Base-by-base conservation (phyloP, 2,113 vertebrate species). In the Grallaria varia region DNA sequence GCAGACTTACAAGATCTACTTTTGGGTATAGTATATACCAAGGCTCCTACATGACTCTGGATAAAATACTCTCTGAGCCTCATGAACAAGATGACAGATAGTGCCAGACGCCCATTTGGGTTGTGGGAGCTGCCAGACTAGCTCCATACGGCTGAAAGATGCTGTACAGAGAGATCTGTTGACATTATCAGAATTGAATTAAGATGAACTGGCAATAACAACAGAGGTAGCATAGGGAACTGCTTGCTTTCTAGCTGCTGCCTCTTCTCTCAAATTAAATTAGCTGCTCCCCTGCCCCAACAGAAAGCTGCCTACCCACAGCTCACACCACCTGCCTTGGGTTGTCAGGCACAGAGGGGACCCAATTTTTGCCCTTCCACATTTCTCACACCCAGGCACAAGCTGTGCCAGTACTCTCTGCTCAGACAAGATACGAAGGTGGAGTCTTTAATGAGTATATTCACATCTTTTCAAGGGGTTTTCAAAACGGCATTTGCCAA, bases 81-180 rank as follows among this genome's bases (percentile, higher is more conserved):
- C 49, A 15, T 22, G 85, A 90, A 52, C 27, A 67, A 72, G 63
- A 91, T 91, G 95, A 94, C 44, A 84, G 92, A 95, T 78, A 92
- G 76, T 49, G 88, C 80, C 93, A 95, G 95, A 96, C 2, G 0
- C 85, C 75, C 84, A 37, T 76, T 53, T 86, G 83, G 80, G 56
- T 18, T 90, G 93, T 84, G 87, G 93, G 73, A 90, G 88, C 52
- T 95, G 93, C 90, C 95, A 96, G 95, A 95, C 68, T 52, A 75
- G 52, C 22, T 95, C 73, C 83, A 87, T 74, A 75, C 12, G 3
- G 88, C 44, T n/a, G 2, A 92, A 94, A 96, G 92, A 95, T 75
- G 62, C 62, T 92, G 82, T 53, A 60, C 83, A 95, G 95, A 94
- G 69, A 72, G 83, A 92, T 86, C 75, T 87, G 83, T 74, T 5